Conservation (phyloP, 2,113 vertebrate species). For the Pelmatolapia mariae region DNA sequence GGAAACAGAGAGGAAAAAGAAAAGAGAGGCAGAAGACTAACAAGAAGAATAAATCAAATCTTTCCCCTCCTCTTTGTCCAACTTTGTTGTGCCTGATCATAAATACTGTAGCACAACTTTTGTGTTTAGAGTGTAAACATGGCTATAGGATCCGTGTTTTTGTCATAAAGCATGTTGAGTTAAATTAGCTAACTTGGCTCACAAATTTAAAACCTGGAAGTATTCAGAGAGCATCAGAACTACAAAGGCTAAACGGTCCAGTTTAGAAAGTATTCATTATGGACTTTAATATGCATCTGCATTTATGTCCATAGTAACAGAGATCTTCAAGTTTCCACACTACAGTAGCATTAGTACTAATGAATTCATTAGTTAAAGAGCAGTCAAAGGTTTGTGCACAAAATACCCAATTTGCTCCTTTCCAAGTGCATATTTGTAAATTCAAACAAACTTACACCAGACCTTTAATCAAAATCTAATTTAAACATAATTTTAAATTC, state of each 20-base stretch:
- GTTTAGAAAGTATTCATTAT: not conserved
- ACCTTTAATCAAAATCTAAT: not conserved
- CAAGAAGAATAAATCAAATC: not conserved
- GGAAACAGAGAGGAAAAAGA: not conserved
- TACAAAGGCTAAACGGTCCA: not conserved
- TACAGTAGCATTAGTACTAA: not conserved
- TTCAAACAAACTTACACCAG: not conserved
- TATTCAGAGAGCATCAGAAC: not conserved
- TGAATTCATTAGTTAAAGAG: not conserved
- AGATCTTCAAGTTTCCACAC: not conserved
- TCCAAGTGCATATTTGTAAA: not conserved
- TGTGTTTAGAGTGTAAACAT: not conserved
- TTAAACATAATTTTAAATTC: not conserved
- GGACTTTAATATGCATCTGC: not conserved
- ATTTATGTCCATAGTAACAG: not conserved
- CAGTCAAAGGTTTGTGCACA: not conserved
- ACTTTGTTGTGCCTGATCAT: slow-evolving; percentile 2
- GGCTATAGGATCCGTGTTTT: not conserved
- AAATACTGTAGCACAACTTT: not conserved
- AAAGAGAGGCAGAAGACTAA: not conserved
- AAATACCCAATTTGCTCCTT: not conserved
- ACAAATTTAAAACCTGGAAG: not conserved
- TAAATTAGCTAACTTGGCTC: not conserved
- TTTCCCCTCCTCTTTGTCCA: not conserved
- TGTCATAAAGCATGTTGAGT: not conserved